A percentile compares a stretch with the other conserved stretches of the same genome.
Conservation (phyloP, 2,888 invertebrate species). For the Phanerotoma sp. region DNA sequence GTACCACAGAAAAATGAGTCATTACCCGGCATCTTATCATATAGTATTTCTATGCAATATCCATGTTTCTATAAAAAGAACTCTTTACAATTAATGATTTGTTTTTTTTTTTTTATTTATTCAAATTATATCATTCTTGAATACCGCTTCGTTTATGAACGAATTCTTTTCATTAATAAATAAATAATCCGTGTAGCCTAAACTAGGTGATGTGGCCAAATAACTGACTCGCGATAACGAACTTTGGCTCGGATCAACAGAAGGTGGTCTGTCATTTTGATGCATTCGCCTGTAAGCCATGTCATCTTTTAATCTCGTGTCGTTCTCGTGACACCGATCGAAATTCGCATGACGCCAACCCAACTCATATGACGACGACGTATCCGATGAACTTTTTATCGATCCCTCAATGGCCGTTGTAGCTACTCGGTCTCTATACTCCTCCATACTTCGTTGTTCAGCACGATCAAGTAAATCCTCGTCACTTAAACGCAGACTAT, state of each 20-base stretch:
- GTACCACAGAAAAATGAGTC: too few species aligned
- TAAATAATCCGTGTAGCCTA: conserved; percentile 41
- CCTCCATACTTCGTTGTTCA: conserved; percentile 70
- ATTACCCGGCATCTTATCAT: too few species aligned
- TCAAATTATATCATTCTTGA: too few species aligned
- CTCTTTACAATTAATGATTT: too few species aligned
- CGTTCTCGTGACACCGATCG: conserved; percentile 10
- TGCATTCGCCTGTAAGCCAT: conserved; percentile 78
- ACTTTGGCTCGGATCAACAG: conserved; percentile 52
- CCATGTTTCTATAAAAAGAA: too few species aligned
- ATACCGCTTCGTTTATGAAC: too few species aligned
- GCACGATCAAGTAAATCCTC: conserved; percentile 80
- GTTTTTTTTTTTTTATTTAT: too few species aligned
- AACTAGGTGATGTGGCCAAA: conserved; percentile 69
- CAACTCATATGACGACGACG: conserved; percentile 24
- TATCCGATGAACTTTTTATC: conserved; percentile 34
- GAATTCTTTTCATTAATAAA: too few species aligned
- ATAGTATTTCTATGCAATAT: too few species aligned
- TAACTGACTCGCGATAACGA: conserved; percentile 66
- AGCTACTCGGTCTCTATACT: conserved; percentile 45
- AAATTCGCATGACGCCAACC: conserved; percentile 29
- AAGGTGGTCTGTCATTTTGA: conserved; percentile 60
- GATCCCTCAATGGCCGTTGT: conserved; percentile 32
- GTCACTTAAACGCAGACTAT: conserved; percentile 81
- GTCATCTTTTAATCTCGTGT: conserved; percentile 67